phyloP scores from a whole-genome alignment of 2,113 vertebrate species.

The Orientallactaga bullata region DNA sequence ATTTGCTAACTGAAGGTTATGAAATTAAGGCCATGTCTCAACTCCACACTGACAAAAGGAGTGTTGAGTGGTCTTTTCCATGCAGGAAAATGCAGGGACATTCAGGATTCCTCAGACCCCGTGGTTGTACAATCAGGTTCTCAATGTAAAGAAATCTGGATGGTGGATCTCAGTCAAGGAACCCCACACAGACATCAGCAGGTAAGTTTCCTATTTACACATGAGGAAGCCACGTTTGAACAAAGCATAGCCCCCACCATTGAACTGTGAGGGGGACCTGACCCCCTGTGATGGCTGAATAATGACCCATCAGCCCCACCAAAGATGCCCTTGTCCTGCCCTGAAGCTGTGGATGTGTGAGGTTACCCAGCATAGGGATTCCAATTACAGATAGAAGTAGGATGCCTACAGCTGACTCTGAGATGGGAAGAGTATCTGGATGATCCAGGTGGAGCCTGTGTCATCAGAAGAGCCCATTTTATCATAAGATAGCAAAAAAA shows the following conservation, averaged over 20 bases:
- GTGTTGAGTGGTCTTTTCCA: background rate
- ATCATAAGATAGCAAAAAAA: background rate
- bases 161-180: background rate
- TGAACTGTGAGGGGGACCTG: background rate
- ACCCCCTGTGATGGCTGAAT: background rate
- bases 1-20: background rate
- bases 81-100: background rate
- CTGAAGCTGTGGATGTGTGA: background rate
- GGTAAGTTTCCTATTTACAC: background rate
- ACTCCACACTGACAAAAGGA: background rate
- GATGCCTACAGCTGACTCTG: background rate
- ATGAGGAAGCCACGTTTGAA: background rate
- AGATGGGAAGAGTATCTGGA: background rate
- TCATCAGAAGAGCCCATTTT: background rate
- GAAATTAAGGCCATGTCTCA: background rate
- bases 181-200: background rate
- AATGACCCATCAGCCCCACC: background rate
- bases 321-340: background rate
- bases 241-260: background rate
- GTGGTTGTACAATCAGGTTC: background rate
- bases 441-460: background rate
- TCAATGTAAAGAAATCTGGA: background rate
- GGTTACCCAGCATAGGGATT: background rate
- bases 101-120: background rate
- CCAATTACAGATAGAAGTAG: background rate